A percentile compares a stretch with the other conserved stretches of the same genome.
Evolutionary conservation across 2,113 vertebrate species (phyloP).

Genomic region (Hypocryptadius cinnamomeus): DNA sequence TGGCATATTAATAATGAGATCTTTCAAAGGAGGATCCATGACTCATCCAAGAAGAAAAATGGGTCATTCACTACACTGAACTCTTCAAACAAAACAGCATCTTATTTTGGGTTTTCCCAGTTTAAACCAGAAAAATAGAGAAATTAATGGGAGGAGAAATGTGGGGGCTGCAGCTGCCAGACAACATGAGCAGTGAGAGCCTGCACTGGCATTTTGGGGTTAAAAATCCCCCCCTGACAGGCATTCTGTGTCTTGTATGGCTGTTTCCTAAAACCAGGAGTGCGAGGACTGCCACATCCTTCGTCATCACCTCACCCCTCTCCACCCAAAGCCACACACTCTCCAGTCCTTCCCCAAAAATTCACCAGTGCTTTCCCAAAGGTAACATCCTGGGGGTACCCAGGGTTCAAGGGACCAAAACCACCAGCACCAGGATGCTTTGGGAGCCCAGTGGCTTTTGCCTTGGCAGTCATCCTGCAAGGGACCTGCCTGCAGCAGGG

Average conservation of each 20-base stretch:
- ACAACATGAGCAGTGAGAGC: neutral
- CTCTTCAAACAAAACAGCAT: neutral
- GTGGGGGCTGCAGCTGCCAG: neutral
- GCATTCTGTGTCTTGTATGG: neutral
- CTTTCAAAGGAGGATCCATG: slow-evolving; percentile 34
- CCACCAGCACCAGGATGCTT: rapidly evolving
- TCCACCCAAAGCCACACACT: neutral
- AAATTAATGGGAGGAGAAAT: neutral
- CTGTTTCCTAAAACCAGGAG: neutral
- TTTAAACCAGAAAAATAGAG: slow-evolving; percentile 6
- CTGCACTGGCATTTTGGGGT: neutral
- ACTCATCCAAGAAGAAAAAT: slow-evolving; percentile 37
- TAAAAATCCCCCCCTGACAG: neutral
- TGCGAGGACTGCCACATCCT: neutral
- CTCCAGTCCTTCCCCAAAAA: neutral
- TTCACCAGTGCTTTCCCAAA: neutral
- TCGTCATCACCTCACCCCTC: neutral
- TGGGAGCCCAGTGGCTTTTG: neutral
- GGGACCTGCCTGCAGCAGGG: neutral
- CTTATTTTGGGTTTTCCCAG: neutral
- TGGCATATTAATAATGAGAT: slow-evolving; percentile 46
- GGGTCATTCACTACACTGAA: slow-evolving; percentile 13
- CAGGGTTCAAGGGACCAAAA: neutral
- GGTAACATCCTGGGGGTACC: neutral
- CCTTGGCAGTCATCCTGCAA: neutral